phyloP scores from a whole-genome alignment of 2,797 vertebrate species.

The Sebastiscus tertius region DNA sequence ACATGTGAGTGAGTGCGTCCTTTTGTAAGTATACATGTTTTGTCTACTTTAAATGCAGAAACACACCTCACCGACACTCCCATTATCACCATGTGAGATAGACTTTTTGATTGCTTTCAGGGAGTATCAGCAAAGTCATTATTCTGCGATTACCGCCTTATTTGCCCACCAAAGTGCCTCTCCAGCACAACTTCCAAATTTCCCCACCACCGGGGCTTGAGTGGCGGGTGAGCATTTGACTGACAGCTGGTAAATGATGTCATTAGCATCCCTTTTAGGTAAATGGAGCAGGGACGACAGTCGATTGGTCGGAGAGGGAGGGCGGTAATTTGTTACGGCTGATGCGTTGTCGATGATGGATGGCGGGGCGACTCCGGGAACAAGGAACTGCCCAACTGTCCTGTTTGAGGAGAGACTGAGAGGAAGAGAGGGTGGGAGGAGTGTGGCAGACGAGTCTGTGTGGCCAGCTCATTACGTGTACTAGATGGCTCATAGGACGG shows the following conservation, averaged over 20 bases:
- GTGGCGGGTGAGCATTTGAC: conserved; percentile 55
- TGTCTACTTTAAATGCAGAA: neutral
- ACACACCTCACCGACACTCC: neutral
- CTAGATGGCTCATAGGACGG: conserved; percentile 31
- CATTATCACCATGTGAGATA: conserved; percentile 46
- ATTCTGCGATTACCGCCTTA: conserved; percentile 60
- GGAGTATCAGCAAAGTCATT: conserved; percentile 57
- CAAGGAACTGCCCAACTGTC: conserved; percentile 30
- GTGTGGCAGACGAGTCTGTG: conserved; percentile 2
- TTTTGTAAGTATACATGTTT: conserved; percentile 2
- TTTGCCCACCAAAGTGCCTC: conserved; percentile 47
- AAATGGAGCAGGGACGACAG: conserved; percentile 55
- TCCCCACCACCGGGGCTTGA: conserved; percentile 17
- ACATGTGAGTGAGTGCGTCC: neutral
- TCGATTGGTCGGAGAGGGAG: conserved; percentile 40
- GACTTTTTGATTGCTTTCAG: conserved; percentile 64
- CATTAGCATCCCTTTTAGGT: conserved; percentile 64
- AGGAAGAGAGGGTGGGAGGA: neutral
- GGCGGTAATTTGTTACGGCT: conserved; percentile 45
- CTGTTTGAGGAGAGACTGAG: conserved; percentile 30
- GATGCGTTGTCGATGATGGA: conserved; percentile 46
- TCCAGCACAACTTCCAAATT: conserved; percentile 39
- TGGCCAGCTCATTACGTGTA: conserved; percentile 12
- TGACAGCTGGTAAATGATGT: conserved; percentile 71
- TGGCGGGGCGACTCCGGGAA: conserved; percentile 18